A percentile compares a stretch with the other conserved stretches of the same genome.
These are phyloP conservation scores for Lepus oiostolus DNA, from an alignment of 2,797 vertebrate species.

Conservation along the genomic window DNA sequence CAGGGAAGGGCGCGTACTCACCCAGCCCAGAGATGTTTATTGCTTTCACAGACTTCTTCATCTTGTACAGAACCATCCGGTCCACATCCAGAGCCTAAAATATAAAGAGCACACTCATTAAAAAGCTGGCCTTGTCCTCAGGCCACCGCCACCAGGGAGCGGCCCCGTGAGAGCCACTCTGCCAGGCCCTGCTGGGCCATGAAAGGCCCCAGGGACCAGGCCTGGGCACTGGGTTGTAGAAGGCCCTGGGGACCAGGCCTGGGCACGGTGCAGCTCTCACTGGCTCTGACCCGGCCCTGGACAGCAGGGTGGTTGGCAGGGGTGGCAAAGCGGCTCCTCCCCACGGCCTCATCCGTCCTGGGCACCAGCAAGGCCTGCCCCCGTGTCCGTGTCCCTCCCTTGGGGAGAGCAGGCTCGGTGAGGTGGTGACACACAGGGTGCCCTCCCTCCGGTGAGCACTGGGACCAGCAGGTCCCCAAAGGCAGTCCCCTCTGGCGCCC, in stretches of 20 bases:
- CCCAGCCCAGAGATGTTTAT: constrained; percentile 98
- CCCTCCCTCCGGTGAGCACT: not conserved
- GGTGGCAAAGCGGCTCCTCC: too few relatives aligned
- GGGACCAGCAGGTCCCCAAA: not conserved
- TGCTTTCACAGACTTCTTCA: constrained; percentile 99
- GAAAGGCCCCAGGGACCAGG: not conserved
- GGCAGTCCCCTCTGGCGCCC: not conserved
- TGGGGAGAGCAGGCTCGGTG: rapidly evolving
- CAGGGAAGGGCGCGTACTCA: constrained; percentile 88
- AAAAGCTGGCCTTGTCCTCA: not conserved
- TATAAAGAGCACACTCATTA: constrained; percentile 29
- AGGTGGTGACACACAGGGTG: not conserved
- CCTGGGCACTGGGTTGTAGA: too few relatives aligned
- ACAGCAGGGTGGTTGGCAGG: not conserved
- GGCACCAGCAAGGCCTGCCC: rapidly evolving
- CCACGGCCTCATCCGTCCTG: not conserved
- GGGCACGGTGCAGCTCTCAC: too few relatives aligned
- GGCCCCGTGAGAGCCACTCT: rapidly evolving
- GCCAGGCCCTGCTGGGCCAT: not conserved
- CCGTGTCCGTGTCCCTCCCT: rapidly evolving
- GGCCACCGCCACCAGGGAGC: not conserved
- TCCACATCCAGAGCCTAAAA: constrained; percentile 97
- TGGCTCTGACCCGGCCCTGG: not conserved
- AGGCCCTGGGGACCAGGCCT: too few relatives aligned
- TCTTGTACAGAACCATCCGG: constrained; percentile 98